Base-by-base conservation (phyloP, 2,113 vertebrate genomes). In the Terrapene triunguis region DNA sequence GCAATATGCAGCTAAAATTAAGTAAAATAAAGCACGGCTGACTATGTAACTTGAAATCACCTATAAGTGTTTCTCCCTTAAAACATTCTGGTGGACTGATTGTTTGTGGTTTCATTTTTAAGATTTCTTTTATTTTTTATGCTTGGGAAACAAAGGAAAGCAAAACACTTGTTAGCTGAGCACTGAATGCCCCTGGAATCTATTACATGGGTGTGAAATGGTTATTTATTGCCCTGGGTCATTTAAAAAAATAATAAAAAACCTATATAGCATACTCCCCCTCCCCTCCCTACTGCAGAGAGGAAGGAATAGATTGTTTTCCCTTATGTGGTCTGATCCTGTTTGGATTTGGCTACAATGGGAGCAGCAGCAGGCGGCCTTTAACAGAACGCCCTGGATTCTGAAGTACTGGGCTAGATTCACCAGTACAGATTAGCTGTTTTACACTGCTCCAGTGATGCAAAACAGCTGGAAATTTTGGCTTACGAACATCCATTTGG, bases 221-320 rank as follows among this genome's bases (percentile, higher is more conserved):
- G n/a, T 85, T 54, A 3, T 87, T 90, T 59, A 38, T 69, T 96
- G 51, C 29, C 42, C 22, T 59, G 55, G 22, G 29, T 22, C 21
- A 86, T 35, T 0, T 27, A 94, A 62, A 0, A 0, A 1, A 17
- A 5, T 38, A 2, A 38, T 12, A 51, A 86, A 10, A 93, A 29
- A 8, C 80, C 80, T 82, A 27, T n/a, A 78, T 13, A 80, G 59
- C 38, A 53, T 25, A 5, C 32, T 65, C 5, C 51, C 2, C 1
- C 10, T 86, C n/a, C 55, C 38, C 32, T n/a, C 50, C 2, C 24
- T 12, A 44, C 50, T 76, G 74, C 5, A 53, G 48, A 69, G 86
- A 89, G 85, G 35, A 0, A 81, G 42, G 9, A 88, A 25, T 8
- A 85, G 29, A n/a, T 0, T 0, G 21, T 38, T 35, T 48, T 84